These are phyloP conservation scores for Oxyruncus cristatus DNA, from an alignment of 2,113 vertebrate genomes.

Conservation along the genomic window DNA sequence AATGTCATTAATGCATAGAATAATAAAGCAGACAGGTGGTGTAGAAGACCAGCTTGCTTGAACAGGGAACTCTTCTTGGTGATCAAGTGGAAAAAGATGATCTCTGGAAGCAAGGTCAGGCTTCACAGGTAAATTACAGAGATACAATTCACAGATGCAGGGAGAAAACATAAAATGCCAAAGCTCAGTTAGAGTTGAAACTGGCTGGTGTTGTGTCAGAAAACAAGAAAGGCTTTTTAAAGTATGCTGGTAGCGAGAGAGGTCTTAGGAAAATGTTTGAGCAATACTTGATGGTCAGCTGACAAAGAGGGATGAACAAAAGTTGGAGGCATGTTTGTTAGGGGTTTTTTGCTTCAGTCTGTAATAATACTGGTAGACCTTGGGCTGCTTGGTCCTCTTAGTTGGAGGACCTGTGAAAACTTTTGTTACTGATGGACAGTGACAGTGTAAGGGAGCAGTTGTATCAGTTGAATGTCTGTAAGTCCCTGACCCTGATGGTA, in stretches of 20 bases:
- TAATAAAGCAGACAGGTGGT: background rate
- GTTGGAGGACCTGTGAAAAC: background rate
- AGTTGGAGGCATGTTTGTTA: background rate
- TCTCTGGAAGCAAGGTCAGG: background rate
- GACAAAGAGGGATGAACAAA: background rate
- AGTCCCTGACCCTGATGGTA: background rate
- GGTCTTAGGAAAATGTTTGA: background rate
- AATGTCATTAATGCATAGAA: background rate
- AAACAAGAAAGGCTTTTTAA: background rate
- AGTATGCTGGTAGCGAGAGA: background rate
- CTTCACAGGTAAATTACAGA: background rate
- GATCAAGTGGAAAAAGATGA: background rate
- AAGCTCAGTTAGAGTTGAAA: background rate
- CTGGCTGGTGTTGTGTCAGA: background rate
- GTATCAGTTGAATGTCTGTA: accelerated
- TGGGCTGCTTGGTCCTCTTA: background rate
- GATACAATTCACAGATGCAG: background rate
- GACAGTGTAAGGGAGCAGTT: background rate
- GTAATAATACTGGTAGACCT: background rate
- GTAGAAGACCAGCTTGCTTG: background rate
- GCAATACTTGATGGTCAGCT: background rate
- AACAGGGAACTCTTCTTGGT: background rate
- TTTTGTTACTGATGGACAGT: background rate
- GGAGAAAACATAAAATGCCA: background rate
- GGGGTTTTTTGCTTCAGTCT: background rate